Evolutionary conservation across 2,113 vertebrate genomes (phyloP), one percentile per base, ranked within the genome.

Genomic region (Misgurnus mizolepis): DNA sequence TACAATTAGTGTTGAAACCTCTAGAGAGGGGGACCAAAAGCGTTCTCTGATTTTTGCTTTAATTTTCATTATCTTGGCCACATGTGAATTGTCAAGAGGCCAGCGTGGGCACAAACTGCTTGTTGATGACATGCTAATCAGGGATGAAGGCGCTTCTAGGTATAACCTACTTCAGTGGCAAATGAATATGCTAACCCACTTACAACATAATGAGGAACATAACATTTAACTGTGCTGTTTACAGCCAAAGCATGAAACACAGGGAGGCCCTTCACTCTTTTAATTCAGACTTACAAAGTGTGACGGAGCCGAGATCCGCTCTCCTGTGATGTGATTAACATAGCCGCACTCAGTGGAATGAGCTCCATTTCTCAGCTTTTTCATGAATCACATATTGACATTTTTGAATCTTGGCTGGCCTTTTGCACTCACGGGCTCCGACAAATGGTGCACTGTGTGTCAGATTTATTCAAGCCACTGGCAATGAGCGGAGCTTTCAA

Each of bases 141-240:
- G 86, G 6, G 78, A 84, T 76, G 79, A 86, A 76, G 80, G 84
- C 67, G 88, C 89, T 92, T 76, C 88, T 84, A 92, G 91, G 89
- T 92, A 90, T 89, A 90, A 89, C 85, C 87, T 89, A 87, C 84
- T 90, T 93, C 87, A 90, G 86, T 82, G 70, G 80, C 83, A 88
- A 86, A 89, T 90, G 85, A 91, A 90, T 89, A 87, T 85, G 84
- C 80, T 86, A 91, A 88, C 84, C 85, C 79, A 84, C 85, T 88
- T 87, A 87, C 82, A 80, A 80, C 76, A 71, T 88, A 86, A 85
- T 74, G 56, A 88, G 83, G 81, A 90, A 87, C 86, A 85, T 82
- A 91, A 85, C 88, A 88, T 91, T 92, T 91, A 90, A 90, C 88
- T 79, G 78, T 85, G 86, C 81, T 87, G 89, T 91, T 93, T 84